Conservation (phyloP, 1,140 invertebrate species). For the Drosophila jambulina region DNA sequence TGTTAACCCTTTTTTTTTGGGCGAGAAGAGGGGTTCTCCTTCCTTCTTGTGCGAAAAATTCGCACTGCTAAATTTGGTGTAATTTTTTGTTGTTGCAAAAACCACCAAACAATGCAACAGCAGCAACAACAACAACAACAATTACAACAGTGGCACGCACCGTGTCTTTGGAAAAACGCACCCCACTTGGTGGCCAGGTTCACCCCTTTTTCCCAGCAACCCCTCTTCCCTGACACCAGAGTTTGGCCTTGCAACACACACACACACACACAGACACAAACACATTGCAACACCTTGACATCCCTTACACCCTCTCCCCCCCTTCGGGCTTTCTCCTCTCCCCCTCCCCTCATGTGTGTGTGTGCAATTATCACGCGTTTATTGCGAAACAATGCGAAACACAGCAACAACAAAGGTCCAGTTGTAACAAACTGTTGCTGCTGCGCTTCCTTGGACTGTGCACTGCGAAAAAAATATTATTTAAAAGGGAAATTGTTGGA, state of each 20-base stretch:
- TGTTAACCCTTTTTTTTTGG: slow-evolving; percentile 5
- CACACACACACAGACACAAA: slow-evolving; percentile 8
- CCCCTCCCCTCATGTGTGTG: background rate
- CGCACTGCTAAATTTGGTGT: slow-evolving; percentile 36
- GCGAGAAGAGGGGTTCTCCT: no score
- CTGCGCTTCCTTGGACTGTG: background rate
- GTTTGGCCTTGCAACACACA: slow-evolving; percentile 12
- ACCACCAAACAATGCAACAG: slow-evolving; percentile 33
- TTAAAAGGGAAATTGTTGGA: no score
- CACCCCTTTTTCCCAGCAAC: slow-evolving; percentile 15
- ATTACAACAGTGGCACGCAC: slow-evolving; percentile 38
- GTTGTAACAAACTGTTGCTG: slow-evolving; percentile 60
- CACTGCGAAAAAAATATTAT: background rate
- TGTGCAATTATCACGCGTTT: slow-evolving; percentile 79
- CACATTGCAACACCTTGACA: slow-evolving; percentile 27
- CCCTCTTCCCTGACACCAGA: background rate
- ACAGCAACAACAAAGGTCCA: slow-evolving; percentile 34
- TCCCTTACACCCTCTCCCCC: background rate
- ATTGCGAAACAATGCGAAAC: slow-evolving; percentile 81
- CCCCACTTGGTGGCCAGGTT: background rate
- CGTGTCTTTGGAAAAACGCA: slow-evolving; percentile 15
- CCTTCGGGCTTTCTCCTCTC: slow-evolving; percentile 8
- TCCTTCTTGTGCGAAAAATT: background rate
- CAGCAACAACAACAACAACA: background rate
- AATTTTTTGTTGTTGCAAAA: slow-evolving; percentile 38